Evolutionary conservation across 1,140 invertebrate species (phyloP), one percentile per base, ranked within the genome.

Genomic region (Diplogasteroides magnus): DNA sequence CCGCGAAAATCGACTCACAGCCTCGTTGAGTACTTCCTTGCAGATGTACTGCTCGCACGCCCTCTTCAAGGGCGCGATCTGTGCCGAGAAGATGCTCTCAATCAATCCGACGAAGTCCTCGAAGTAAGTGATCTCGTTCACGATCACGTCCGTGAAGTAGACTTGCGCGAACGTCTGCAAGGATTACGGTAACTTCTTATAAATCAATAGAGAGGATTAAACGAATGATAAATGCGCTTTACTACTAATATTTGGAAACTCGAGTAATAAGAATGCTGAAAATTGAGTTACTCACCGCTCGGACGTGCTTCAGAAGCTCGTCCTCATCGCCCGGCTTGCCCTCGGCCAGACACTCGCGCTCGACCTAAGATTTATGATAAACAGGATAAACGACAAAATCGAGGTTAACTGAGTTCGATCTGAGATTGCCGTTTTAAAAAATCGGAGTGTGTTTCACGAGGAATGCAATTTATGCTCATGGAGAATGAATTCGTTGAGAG

Each of bases 41-140:
- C 73, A 74, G 65, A 74, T 67, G 55, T 68, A 74, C 32, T 66
- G 64, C 26, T 74, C 73, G 19, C 67, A 48, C 64, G 73, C 73
- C 26, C 62, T 67, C 19, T 63, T 72, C 2, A 74, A 65, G 11
- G 73, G 59, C 25, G 73, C 69, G 31, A 74, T 57, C 25, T 74
- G 69, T 2, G 64, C 64, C 3, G 57, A 48, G 58, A 55, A 63
- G 56, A 74, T 28, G 6, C 73, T 69, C 37, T 74, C 73, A 19
- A 74, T 27, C 2, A 72, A 29, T 2, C 27, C 13, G 1, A 68
- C 14, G n/a, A 74, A 68, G 28, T 74, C 73, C 27, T 72, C 73
- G 32, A 74, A 48, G 59, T 68, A 72, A 14, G 55, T 27, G 48
- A 74, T 61, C 23, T 60, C 66, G 0, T 58, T 56, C 6, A 48